These are phyloP conservation scores for Oenanthe oenanthe DNA, from an alignment of 2,113 vertebrate genomes.

Conservation along the genomic window DNA sequence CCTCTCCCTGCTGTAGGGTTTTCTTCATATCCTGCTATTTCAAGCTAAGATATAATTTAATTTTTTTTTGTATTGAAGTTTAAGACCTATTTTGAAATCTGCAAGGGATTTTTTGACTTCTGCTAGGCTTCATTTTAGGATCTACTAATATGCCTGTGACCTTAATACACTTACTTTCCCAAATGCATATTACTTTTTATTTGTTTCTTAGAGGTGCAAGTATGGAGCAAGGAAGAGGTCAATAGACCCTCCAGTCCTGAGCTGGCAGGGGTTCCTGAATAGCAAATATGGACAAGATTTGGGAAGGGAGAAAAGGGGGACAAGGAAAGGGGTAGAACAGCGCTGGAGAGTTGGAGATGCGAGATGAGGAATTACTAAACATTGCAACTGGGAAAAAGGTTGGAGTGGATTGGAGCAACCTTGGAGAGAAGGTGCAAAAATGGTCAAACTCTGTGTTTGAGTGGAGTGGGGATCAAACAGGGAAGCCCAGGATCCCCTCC, in stretches of 20 bases:
- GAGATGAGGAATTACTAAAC: background rate
- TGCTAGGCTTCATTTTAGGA: background rate
- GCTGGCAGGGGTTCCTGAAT: background rate
- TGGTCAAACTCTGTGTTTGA: background rate
- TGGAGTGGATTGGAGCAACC: background rate
- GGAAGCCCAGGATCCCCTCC: background rate
- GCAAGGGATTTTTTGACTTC: background rate
- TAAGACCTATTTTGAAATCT: constrained; percentile 11
- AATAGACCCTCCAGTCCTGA: background rate
- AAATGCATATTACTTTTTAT: background rate
- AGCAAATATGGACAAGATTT: background rate
- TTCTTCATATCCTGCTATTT: constrained; percentile 16
- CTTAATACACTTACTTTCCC: background rate
- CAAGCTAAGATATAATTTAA: background rate
- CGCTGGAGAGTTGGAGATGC: background rate
- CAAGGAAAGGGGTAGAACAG: background rate
- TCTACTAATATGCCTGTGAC: constrained; percentile 10
- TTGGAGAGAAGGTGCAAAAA: background rate
- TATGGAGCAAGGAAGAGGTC: background rate
- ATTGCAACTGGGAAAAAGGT: background rate
- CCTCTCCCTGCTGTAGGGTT: background rate
- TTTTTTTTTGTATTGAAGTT: background rate
- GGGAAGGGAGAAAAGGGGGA: background rate
- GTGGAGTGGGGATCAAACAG: accelerated
- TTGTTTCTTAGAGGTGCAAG: background rate